Percentiles rank a stretch among this genome's conserved stretches.
These are phyloP conservation scores for Motacilla alba DNA, from an alignment of 2,113 vertebrate genomes.

Conservation along the genomic window DNA sequence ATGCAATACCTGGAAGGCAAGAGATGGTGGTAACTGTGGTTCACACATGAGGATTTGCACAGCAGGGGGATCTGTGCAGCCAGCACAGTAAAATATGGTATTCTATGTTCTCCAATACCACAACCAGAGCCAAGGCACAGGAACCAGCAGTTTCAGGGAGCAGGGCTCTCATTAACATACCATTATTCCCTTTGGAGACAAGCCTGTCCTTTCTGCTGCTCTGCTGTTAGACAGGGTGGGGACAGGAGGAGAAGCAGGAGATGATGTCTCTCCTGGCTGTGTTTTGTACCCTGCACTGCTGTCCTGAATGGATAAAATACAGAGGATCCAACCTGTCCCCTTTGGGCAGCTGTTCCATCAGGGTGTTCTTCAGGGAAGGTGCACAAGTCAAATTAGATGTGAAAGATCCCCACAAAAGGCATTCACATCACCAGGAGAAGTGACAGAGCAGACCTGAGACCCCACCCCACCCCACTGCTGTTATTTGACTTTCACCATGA, in stretches of 20 bases:
- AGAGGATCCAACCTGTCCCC: not conserved
- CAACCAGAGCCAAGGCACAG: not conserved
- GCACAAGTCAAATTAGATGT: not conserved
- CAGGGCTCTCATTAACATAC: not conserved
- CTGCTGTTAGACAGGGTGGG: not conserved
- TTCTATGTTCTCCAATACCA: not conserved
- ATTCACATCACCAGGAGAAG: not conserved
- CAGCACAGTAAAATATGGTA: not conserved
- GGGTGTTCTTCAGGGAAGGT: not conserved
- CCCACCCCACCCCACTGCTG: not conserved
- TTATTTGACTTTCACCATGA: not conserved
- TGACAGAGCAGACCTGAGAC: not conserved
- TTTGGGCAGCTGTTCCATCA: not conserved
- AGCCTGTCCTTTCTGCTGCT: not conserved
- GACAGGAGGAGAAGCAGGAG: not conserved
- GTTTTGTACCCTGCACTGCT: not conserved
- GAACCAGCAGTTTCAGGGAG: not conserved
- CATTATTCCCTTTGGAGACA: not conserved
- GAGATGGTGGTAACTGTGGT: not conserved
- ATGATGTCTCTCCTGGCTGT: not conserved
- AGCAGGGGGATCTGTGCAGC: not conserved
- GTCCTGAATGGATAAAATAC: not conserved
- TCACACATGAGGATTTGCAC: accelerated
- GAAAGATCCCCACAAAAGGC: not conserved
- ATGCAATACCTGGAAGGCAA: not conserved